Evolutionary conservation across 1,140 invertebrate species (phyloP), one percentile per base, ranked within the genome.

Genomic region (Bactericera cockerelli): DNA sequence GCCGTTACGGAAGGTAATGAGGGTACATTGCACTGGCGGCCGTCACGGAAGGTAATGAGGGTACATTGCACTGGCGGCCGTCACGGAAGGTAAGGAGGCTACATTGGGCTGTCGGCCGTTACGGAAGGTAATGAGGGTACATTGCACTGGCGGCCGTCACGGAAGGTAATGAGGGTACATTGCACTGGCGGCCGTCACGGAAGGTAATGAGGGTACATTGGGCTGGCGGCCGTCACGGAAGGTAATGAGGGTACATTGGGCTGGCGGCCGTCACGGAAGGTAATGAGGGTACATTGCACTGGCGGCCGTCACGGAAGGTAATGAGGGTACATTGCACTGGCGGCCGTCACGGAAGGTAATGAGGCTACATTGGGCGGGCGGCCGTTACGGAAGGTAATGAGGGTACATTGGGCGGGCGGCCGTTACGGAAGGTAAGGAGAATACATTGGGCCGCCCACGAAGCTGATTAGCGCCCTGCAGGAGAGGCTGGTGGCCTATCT

Each of bases 1-100:
- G 80, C 89, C 31, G 71, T 87, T 55, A 81, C 83, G 8, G 87
- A 91, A 72, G 87, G 87, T 1, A 89, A 86, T 70, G 76, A 84
- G 4, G 4, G 28, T 13, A 31, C 4, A 31, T 31, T 31, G n/a
- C n/a, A n/a, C n/a, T 31, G 28, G 28, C 28, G 28, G 28, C 28
- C n/a, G n/a, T n/a, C n/a, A n/a, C n/a, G n/a, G n/a, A n/a, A n/a
- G n/a, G n/a, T n/a, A n/a, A n/a, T n/a, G 82, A 11, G 80, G 81
- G 1, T 89, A 82, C 68, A 68, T 88, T n/a, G 74, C 81, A 11
- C 74, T 89, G 64, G 86, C 84, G 25, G 80, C 89, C 31, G 71
- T 87, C 55, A 81, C 83, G 8, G 87, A 91, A 72, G 87, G 87
- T 1, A 89, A 86, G 70, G 76, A 84, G 4, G 4, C 4, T 13